Evolutionary conservation across 2,797 vertebrate genomes (phyloP).

Genomic region (Uromys caudimaculatus): DNA sequence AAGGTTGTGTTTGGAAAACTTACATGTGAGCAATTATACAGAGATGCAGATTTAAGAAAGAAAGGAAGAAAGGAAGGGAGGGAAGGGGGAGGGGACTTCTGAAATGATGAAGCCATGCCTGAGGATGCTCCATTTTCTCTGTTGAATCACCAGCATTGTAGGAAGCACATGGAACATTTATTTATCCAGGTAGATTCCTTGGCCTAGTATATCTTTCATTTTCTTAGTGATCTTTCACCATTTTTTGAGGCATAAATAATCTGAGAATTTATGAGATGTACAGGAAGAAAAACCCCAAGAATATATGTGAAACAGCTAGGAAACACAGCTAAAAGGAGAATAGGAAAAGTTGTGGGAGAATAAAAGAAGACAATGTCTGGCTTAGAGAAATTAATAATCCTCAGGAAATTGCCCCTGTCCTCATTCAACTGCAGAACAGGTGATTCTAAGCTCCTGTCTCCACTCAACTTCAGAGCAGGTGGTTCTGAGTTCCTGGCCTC

Average conservation of each 20-base stretch:
- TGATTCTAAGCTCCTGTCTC: no score
- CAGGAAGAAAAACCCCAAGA: background rate
- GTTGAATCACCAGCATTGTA: background rate
- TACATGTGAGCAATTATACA: background rate
- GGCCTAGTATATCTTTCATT: background rate
- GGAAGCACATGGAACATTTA: background rate
- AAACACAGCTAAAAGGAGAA: background rate
- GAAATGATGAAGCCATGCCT: background rate
- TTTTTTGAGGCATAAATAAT: background rate
- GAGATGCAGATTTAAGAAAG: background rate
- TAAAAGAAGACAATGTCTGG: background rate
- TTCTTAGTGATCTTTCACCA: background rate
- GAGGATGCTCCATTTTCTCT: background rate
- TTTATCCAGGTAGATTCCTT: background rate
- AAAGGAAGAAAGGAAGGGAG: background rate
- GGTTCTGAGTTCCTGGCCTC: background rate
- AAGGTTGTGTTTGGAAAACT: background rate
- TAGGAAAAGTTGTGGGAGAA: background rate
- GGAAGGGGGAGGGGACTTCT: background rate
- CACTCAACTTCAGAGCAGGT: fast-evolving
- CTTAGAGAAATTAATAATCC: background rate
- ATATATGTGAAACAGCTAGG: background rate
- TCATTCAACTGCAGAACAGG: background rate
- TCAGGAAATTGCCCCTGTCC: background rate
- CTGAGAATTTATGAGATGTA: background rate